A percentile compares a stretch with the other conserved stretches of the same genome.
These are phyloP conservation scores for Ecdyonurus torrentis DNA, from an alignment of 2,888 invertebrate species.

Conservation along the genomic window DNA sequence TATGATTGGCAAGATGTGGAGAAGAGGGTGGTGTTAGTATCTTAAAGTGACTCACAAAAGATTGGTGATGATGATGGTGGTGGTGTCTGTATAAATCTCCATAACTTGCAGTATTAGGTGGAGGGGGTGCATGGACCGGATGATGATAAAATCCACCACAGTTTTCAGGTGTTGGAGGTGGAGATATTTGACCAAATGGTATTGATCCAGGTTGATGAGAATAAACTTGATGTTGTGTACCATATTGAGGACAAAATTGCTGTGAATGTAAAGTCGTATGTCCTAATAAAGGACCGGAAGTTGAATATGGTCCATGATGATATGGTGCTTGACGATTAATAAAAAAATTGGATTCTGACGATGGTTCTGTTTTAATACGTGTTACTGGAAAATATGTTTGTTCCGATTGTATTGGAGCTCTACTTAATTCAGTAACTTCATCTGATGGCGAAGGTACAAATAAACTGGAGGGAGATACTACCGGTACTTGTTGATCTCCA, in stretches of 20 bases:
- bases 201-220: constrained; percentile 15
- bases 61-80: constrained; percentile 12
- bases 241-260: constrained; percentile 15
- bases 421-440: constrained; percentile 5
- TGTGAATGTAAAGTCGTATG: constrained; percentile 8
- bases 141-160: constrained; percentile 15
- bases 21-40: constrained; percentile 30
- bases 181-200: constrained; percentile 23
- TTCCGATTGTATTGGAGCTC: neutral
- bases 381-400: constrained; percentile 4
- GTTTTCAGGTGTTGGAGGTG: constrained; percentile 27
- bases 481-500: constrained; percentile 14
- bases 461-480: constrained; percentile 10
- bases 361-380: constrained; percentile 10
- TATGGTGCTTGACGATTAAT: constrained; percentile 9
- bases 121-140: constrained; percentile 6
- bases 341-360: constrained; percentile 9
- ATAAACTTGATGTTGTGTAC: constrained; percentile 18
- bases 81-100: neutral
- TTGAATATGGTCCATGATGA: constrained; percentile 2
- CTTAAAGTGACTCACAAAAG: constrained; percentile 16
- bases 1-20: constrained; percentile 24
- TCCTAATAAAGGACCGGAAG: constrained; percentile 3
- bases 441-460: constrained; percentile 7
- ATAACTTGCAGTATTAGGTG: neutral